These are phyloP conservation scores for Prunella strophiata DNA, from an alignment of 2,797 vertebrate species.

Conservation along the genomic window DNA sequence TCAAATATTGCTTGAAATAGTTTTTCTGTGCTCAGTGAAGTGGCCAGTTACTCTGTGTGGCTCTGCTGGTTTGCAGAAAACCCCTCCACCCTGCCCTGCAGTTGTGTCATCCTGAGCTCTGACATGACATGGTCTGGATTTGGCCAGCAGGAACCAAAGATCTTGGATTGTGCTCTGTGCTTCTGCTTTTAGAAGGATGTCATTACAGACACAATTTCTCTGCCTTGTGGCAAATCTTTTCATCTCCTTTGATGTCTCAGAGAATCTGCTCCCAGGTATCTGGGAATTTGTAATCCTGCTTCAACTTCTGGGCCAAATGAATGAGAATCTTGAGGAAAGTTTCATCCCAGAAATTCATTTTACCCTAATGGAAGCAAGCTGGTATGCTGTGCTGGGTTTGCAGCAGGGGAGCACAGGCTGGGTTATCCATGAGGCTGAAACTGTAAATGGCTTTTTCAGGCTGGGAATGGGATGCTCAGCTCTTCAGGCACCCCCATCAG, in stretches of 20 bases:
- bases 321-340: neutral
- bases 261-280: neutral
- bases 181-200: neutral
- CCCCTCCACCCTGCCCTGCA: neutral
- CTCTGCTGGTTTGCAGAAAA: neutral
- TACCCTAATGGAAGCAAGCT: neutral
- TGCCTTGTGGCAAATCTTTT: neutral
- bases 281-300: neutral
- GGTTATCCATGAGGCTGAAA: neutral
- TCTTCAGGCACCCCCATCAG: neutral
- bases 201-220: neutral
- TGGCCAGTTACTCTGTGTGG: neutral
- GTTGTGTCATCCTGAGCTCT: neutral
- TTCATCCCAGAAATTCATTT: neutral
- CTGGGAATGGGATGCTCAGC: neutral
- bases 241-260: neutral
- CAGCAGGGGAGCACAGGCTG: neutral
- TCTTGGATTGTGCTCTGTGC: neutral
- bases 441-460: neutral
- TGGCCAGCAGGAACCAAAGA: neutral
- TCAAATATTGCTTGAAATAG: neutral
- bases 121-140: neutral
- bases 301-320: neutral
- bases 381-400: neutral
- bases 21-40: neutral